Percentiles rank a stretch among this genome's conserved stretches.
phyloP scores from a whole-genome alignment of 2,113 vertebrate genomes.

The Cyphomyrus discorhynchus region DNA sequence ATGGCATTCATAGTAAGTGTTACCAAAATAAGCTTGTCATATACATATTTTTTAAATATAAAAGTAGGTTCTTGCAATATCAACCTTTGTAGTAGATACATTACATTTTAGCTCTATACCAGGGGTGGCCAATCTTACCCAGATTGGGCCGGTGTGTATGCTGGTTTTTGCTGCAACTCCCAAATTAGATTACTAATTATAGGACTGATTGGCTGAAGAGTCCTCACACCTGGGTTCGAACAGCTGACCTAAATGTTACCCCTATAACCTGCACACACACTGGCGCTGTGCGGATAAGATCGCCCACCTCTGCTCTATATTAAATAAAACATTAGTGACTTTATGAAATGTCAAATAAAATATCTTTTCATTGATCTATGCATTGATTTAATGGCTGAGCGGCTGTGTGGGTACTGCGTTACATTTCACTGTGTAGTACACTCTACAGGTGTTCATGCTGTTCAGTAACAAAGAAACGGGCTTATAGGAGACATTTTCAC shows the following conservation, averaged over 20 bases:
- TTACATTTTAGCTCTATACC: neutral
- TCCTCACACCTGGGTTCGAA: too few species aligned
- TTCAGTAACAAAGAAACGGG: neutral
- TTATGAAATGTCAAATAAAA: neutral
- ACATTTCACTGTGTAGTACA: neutral
- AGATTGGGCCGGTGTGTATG: too few species aligned
- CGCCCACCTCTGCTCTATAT: neutral
- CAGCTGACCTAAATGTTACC: too few species aligned
- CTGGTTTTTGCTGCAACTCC: too few species aligned
- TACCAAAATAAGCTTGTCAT: neutral
- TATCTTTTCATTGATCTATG: constrained; percentile 17
- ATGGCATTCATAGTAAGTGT: neutral
- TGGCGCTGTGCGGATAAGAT: too few species aligned
- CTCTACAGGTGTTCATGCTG: neutral
- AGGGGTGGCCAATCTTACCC: too few species aligned
- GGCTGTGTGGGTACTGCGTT: neutral
- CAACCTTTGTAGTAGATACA: neutral
- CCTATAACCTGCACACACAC: too few species aligned
- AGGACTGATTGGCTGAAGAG: too few species aligned
- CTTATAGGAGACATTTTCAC: neutral
- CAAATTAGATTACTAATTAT: too few species aligned
- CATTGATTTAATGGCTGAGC: neutral
- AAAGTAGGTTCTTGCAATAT: neutral
- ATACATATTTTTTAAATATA: neutral
- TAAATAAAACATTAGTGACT: neutral